phyloP scores from a whole-genome alignment of 2,888 invertebrate genomes.

The Dexiosoma caninum region DNA sequence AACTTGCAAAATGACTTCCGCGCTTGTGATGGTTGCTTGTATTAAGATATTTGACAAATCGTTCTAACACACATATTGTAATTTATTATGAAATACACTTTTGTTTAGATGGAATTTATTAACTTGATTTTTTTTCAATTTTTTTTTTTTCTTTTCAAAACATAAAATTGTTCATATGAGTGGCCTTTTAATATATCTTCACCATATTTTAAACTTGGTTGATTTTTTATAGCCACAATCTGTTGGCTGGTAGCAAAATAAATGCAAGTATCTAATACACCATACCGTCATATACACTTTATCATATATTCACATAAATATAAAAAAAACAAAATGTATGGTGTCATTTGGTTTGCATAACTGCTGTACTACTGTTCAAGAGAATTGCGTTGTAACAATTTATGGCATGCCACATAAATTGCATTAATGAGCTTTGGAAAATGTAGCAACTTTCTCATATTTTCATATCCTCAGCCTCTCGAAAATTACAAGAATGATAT shows the following conservation, averaged over 20 bases:
- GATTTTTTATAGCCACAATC: conserved; percentile 27
- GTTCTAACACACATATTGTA: conserved; percentile 19
- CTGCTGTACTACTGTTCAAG: conserved; percentile 19
- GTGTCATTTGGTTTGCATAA: conserved; percentile 47
- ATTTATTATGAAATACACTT: conserved; percentile 28
- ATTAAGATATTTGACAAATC: conserved; percentile 39
- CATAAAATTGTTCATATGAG: conserved; percentile 41
- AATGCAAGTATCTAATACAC: conserved; percentile 23
- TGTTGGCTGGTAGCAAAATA: conserved; percentile 28
- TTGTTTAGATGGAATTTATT: conserved; percentile 34
- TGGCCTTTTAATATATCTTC: conserved; percentile 18
- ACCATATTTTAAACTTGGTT: conserved; percentile 8
- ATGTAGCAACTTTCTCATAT: conserved; percentile 51
- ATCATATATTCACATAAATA: neutral
- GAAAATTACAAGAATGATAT: conserved; percentile 51
- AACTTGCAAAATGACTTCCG: neutral
- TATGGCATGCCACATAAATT: conserved; percentile 62
- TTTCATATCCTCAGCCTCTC: conserved; percentile 50
- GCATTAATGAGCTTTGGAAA: conserved; percentile 62
- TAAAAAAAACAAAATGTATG: conserved; percentile 12
- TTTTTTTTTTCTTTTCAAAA: too few species aligned
- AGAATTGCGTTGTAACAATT: conserved; percentile 58
- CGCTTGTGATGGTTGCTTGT: neutral
- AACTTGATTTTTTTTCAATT: conserved; percentile 24
- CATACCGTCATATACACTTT: neutral